These are phyloP conservation scores for Trichomycterus rosablanca DNA, from an alignment of 2,113 vertebrate genomes.

Conservation along the genomic window DNA sequence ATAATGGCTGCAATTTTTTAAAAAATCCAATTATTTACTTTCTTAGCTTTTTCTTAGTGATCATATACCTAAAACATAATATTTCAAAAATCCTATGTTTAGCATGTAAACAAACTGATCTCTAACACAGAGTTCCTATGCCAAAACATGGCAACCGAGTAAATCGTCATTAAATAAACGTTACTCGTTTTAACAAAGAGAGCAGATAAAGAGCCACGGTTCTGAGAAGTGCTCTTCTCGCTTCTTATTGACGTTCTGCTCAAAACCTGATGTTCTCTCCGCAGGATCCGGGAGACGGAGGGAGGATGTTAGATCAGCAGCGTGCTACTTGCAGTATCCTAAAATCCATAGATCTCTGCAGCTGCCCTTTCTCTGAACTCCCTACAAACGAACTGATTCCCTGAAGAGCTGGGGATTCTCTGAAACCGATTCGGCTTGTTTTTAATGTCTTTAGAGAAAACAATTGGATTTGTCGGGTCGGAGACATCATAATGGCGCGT, in stretches of 20 bases:
- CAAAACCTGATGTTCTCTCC: constrained; percentile 24
- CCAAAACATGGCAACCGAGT: too few relatives aligned
- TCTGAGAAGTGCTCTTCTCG: constrained; percentile 25
- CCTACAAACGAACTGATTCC: constrained; percentile 23
- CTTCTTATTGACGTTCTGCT: constrained; percentile 15
- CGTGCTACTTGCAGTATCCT: neutral
- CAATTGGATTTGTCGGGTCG: constrained; percentile 36
- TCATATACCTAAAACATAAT: too few relatives aligned
- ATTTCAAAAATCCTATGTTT: too few relatives aligned
- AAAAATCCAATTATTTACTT: too few relatives aligned
- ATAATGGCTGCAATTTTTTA: too few relatives aligned
- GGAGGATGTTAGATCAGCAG: constrained; percentile 13
- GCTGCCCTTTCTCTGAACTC: constrained; percentile 30
- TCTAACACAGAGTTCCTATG: too few relatives aligned
- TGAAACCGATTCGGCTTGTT: constrained; percentile 22
- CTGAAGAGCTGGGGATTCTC: constrained; percentile 13
- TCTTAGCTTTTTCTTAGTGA: too few relatives aligned
- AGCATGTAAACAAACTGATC: too few relatives aligned
- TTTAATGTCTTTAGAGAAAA: constrained; percentile 27
- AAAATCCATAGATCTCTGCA: constrained; percentile 29
- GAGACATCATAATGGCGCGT: neutral
- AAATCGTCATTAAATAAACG: too few relatives aligned
- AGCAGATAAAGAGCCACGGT: neutral
- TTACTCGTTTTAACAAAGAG: constrained; percentile 11
- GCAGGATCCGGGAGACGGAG: neutral